Percentiles rank a stretch among this genome's conserved stretches.
These are phyloP conservation scores for Eristalis arbustorum DNA, from an alignment of 2,888 invertebrate species.

Conservation along the genomic window DNA sequence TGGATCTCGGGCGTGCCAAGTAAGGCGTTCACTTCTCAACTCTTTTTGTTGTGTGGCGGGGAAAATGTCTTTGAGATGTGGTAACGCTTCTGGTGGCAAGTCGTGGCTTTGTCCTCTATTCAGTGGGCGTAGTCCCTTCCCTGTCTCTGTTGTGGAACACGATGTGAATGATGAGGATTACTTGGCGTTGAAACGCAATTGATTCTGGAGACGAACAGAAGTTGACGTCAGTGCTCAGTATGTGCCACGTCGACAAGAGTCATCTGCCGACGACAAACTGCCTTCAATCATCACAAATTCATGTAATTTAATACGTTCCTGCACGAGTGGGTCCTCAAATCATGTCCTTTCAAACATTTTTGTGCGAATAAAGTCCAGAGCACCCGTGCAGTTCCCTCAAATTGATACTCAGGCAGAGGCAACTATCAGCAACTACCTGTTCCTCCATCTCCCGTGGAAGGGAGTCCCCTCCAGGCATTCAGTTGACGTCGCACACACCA, in stretches of 20 bases:
- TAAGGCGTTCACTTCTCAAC: constrained; percentile 30
- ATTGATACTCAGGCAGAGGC: background rate
- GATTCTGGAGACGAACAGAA: too few relatives aligned
- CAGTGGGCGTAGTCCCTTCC: too few relatives aligned
- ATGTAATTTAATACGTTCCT: background rate
- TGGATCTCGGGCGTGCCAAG: constrained; percentile 33
- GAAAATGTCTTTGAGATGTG: too few relatives aligned
- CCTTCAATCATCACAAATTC: too few relatives aligned
- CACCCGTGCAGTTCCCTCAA: background rate
- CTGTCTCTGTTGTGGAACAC: too few relatives aligned
- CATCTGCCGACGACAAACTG: too few relatives aligned
- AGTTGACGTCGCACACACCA: constrained; percentile 24
- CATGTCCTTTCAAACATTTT: background rate
- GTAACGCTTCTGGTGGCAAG: background rate
- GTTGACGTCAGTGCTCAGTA: too few relatives aligned
- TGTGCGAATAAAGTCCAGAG: background rate
- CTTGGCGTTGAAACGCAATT: too few relatives aligned
- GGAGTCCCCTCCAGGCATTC: constrained; percentile 15
- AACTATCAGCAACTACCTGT: constrained; percentile 55
- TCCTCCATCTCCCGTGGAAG: constrained; percentile 6
- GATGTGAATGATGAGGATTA: too few relatives aligned
- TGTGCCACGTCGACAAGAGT: too few relatives aligned
- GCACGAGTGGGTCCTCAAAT: background rate
- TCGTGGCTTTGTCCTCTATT: too few relatives aligned
- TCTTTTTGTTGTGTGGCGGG: background rate